phyloP scores from a whole-genome alignment of 30 jellyfish, hydroid and myxozoan genomes.

The Pseudorhiza aurosa region DNA sequence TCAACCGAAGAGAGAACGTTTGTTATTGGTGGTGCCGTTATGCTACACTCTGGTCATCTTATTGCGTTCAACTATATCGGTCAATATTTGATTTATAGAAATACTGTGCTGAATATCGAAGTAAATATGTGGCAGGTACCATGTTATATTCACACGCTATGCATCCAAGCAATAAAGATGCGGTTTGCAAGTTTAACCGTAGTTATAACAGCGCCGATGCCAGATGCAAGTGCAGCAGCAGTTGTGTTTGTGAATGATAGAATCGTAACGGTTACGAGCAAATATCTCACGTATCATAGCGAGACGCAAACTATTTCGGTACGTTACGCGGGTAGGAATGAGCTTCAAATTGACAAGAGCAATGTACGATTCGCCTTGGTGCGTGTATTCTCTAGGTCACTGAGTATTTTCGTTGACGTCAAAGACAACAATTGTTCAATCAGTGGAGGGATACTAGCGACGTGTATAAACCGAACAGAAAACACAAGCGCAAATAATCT shows the following conservation, averaged over 20 bases:
- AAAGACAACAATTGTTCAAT: not conserved
- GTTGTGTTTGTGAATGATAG: not conserved
- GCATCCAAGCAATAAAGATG: conserved; percentile 21
- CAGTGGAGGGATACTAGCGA: conserved; percentile 18
- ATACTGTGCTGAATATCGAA: not conserved
- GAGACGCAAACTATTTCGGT: not conserved
- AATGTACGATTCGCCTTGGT: not conserved
- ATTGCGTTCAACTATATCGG: conserved; percentile 35
- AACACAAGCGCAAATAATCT: not conserved
- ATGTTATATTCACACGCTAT: conserved; percentile 34
- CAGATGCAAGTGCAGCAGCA: not conserved
- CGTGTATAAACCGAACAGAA: conserved; percentile 9
- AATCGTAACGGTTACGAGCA: conserved; percentile 1
- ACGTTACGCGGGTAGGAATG: conserved; percentile 18
- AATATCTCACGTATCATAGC: not conserved
- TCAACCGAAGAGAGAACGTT: not conserved
- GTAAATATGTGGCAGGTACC: conserved; percentile 28
- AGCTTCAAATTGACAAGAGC: not conserved
- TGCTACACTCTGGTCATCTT: conserved; percentile 8
- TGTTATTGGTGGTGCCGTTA: conserved; percentile 16
- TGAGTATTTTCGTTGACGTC: conserved; percentile 7
- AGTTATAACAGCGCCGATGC: conserved; percentile 34
- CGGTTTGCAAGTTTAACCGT: not conserved
- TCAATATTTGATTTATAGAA: conserved; percentile 17
- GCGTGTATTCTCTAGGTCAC: conserved; percentile 26